Conservation (phyloP, 2,113 vertebrate species). For the Odocoileus hemionus region DNA sequence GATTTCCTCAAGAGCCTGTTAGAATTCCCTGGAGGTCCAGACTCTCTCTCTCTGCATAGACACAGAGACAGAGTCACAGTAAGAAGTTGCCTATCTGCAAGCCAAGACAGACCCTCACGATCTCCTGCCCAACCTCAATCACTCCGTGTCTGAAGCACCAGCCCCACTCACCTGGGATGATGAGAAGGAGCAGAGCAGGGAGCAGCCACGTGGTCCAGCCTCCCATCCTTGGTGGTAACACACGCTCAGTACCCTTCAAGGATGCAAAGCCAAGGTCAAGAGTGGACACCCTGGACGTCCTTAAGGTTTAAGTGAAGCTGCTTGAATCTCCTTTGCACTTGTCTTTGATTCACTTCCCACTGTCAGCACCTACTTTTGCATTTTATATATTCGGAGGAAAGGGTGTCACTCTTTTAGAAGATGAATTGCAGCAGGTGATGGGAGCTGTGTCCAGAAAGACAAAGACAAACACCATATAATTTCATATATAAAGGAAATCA, state of each 20-base stretch:
- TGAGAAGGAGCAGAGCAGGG: background rate
- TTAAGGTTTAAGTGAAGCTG: background rate
- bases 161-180: background rate
- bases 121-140: background rate
- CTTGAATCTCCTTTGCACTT: background rate
- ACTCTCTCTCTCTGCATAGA: background rate
- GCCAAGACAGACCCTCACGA: too few relatives aligned
- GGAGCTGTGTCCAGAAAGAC: background rate
- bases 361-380: background rate
- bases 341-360: background rate
- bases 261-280: background rate
- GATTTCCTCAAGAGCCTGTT: background rate
- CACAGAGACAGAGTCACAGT: background rate
- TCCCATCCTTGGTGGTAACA: background rate
- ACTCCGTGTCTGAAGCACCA: background rate
- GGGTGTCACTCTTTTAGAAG: background rate
- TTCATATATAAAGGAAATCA: background rate
- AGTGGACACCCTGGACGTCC: background rate
- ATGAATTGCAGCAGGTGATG: background rate
- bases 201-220: background rate
- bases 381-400: background rate
- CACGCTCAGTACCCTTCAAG: background rate
- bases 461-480: background rate
- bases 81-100: background rate
- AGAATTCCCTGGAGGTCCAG: background rate